Evolutionary conservation across 2,797 vertebrate species (phyloP), one percentile per base, ranked within the genome.

Genomic region (Smutsia temminckii): DNA sequence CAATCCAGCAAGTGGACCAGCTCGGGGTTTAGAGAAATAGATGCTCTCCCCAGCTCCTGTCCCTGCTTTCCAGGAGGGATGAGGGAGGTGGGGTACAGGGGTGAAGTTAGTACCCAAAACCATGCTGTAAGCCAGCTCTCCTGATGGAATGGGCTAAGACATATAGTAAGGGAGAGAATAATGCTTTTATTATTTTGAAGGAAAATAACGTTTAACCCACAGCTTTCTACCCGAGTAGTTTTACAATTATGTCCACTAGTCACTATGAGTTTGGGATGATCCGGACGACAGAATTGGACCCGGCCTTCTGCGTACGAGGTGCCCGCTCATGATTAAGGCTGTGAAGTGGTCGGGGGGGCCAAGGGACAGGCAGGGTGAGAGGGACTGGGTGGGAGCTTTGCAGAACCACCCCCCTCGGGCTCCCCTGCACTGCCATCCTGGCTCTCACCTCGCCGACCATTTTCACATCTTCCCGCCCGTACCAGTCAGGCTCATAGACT

Each of bases 401-500:
- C 1, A 16, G 61, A 80, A 59, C 25, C n/a, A 25, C 5, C 3
- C 25, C 17, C 40, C 40, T 40, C 6, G 14, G 23, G 42, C 37
- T 89, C 53, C 25, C 6, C 4, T 9, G 42, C 4, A 25, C 25
- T n/a, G 29, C 32, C 13, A 53, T 61, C 17, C 64, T 21, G 2
- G 32, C n/a, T 97, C 98, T 98, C 95, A 99, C 99, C 99, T 99
- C 99, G 2, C 99, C 99, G 8, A 99, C 99, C 96, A 98, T 98
- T 98, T 99, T 99, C 88, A 99, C 99, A 10, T 99, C 99, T 75
- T 99, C 99, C 91, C 99, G 99, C 71, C 99, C 99, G 0, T 99
- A 99, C 99, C 99, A 99, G 13, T 99, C 99, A 4, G 99, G 99
- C 86, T 99, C 99, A 2, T 99, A 99, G 37, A 99, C 99, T 97